Evolutionary conservation across 2,113 vertebrate genomes (phyloP).

Genomic region (Fregetta grallaria): DNA sequence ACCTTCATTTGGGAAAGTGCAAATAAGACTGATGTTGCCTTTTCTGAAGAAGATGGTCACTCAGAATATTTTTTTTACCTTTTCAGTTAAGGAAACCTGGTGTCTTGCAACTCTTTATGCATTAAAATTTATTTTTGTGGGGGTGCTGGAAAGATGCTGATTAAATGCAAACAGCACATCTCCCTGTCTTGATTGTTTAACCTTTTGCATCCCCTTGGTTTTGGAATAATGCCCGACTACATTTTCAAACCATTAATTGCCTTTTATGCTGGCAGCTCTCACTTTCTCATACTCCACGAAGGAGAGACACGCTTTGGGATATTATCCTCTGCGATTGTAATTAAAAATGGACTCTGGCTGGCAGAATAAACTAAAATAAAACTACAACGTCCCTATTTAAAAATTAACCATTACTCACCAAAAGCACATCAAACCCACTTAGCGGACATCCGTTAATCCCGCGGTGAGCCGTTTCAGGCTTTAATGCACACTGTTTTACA

Average conservation of each 20-base stretch:
- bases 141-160: neutral
- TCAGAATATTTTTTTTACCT: neutral
- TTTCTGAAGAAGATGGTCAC: neutral
- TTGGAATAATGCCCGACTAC: neutral
- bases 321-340: neutral
- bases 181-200: neutral
- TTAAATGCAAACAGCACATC: neutral
- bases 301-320: neutral
- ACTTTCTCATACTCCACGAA: neutral
- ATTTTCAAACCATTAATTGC: neutral
- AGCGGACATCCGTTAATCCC: conserved; percentile 90
- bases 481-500: conserved; percentile 91
- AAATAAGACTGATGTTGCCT: neutral
- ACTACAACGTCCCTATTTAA: conserved; percentile 33
- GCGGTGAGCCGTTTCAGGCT: conserved; percentile 80
- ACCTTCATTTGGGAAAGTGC: neutral
- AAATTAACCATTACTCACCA: conserved; percentile 74
- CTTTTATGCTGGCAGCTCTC: neutral
- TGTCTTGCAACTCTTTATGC: neutral
- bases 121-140: neutral
- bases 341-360: conserved; percentile 47
- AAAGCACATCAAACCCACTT: conserved; percentile 80
- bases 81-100: neutral
- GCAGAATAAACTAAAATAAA: conserved; percentile 33
- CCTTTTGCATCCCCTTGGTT: neutral